Evolutionary conservation across 2,113 vertebrate species (phyloP), one percentile per base, ranked within the genome.

Genomic region (Ochotona princeps): DNA sequence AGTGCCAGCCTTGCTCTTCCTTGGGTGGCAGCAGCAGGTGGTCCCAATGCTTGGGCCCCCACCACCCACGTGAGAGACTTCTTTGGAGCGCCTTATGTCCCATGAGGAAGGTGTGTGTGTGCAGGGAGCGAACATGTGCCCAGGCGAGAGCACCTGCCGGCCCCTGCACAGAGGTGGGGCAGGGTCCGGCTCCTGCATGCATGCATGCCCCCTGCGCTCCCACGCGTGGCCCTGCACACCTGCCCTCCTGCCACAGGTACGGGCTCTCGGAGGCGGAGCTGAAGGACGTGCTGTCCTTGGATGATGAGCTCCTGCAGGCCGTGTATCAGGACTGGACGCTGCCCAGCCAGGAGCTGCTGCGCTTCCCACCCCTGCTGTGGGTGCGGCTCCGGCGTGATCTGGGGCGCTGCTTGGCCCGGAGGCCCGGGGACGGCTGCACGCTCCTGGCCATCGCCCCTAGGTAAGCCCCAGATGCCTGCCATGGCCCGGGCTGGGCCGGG

Each of bases 261-360:
- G 98, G 98, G 4, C 96, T 99, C 57, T 98, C 99, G 15, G 99
- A 99, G 85, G 96, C 85, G 0, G 99, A 99, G 79, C 94, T 99
- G 83, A 98, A 98, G 84, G 99, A 99, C 15, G 23, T 99, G 63
- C 87, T 99, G 94, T 99, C 99, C 38, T 92, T 99, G 94, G 98
- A 99, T 0, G 96, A 99, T 51, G 98, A 98, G 38, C 96, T 99
- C 86, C 97, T 99, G n/a, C 86, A 96, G 57, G 98, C 98, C 23
- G 98, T 98, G 67, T 99, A 99, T 95, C 96, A 57, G 44, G 95
- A 96, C 94, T 98, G 97, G 85, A 97, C 98, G 0, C 98, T 98
- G 0, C 98, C 98, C 0, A 98, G 97, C 35, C 97, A 95, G 78
- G 97, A 98, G 1, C 73, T 98, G 61, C 96, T 99, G 83, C 96